Base-by-base conservation (phyloP, 2,888 invertebrate genomes). In the Rhyacophila evoluta region DNA sequence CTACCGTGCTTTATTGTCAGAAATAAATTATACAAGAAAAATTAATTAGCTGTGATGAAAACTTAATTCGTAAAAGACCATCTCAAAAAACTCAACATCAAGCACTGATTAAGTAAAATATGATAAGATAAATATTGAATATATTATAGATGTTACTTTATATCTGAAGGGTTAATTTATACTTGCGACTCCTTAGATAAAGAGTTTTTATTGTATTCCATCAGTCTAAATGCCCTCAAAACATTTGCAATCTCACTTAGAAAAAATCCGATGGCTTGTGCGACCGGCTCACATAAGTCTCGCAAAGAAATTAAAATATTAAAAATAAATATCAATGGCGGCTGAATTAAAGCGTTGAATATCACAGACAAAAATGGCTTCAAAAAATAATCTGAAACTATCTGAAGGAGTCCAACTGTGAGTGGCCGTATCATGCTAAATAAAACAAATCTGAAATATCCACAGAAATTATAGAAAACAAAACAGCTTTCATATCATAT, bases 301-400 rank as follows among this genome's bases (percentile, higher is more conserved):
- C 92, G 89, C 29, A 92, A 41, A 1, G 93, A 93, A 1, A 92
- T 91, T 27, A 90, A 87, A 37, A 92, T 86, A 84, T 93, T 93
- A 83, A 91, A 92, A 8, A 91, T 83, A 83, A 93, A 90, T 84
- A 94, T 93, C 82, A 95, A 85, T 37, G 91, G 86, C 12, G 95
- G 95, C 84, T 93, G 94, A 81, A 94, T 85, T 68, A 92, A 84
- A 2, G 92, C 93, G 87, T 93, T 93, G 84, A 92, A 93, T 28
- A 91, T 74, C 41, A 92, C 91, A 4, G 92, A 91, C 77, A 93
- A 84, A 71, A 91, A 85, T 8, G 95, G 95, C 86, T 93, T 94
- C 80, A 92, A 85, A 83, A 92, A 89, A 83, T 93, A 92, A 87
- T 95, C 95, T 0, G 94, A 91, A 4, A 89, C 84, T 83, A 93